phyloP scores from a whole-genome alignment of 2,888 invertebrate species.

The Ditylenchus weischeri region DNA sequence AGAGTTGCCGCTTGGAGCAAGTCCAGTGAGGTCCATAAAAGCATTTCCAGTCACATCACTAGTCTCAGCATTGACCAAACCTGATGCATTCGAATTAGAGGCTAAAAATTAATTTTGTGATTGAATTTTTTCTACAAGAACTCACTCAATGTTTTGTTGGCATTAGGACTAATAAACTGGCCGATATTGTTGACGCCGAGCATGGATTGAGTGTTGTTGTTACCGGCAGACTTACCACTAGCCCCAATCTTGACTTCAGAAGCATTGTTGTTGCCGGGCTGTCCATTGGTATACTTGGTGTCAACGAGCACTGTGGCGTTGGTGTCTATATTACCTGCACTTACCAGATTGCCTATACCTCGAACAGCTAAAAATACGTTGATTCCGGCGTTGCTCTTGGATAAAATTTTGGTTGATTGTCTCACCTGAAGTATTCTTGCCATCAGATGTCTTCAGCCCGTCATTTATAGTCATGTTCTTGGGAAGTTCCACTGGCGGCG shows the following conservation, averaged over 20 bases:
- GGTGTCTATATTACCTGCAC: not conserved
- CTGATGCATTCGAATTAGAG: constrained; percentile 6
- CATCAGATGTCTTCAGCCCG: not conserved
- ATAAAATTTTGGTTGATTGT: not conserved
- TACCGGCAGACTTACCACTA: constrained; percentile 13
- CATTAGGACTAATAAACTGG: constrained; percentile 13
- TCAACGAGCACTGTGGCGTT: not conserved
- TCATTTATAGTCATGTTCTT: constrained; percentile 1
- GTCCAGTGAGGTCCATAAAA: not conserved
- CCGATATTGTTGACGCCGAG: constrained; percentile 14
- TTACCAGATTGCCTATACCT: not conserved
- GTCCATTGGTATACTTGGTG: constrained; percentile 1
- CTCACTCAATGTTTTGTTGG: not conserved
- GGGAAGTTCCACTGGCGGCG: not conserved
- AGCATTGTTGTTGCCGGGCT: constrained; percentile 8
- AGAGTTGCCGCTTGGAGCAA: constrained; percentile 11
- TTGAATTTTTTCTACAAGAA: constrained; percentile 2
- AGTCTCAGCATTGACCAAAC: constrained; percentile 13
- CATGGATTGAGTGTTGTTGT: constrained; percentile 12
- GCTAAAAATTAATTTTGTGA: constrained; percentile 2
- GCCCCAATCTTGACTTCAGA: constrained; percentile 9
- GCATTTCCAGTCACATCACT: constrained; percentile 18
- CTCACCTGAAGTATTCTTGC: not conserved
- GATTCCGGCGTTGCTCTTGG: not conserved
- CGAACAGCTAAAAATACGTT: not conserved